phyloP scores from a whole-genome alignment of 2,888 invertebrate species.

The Oxytorus armatus region DNA sequence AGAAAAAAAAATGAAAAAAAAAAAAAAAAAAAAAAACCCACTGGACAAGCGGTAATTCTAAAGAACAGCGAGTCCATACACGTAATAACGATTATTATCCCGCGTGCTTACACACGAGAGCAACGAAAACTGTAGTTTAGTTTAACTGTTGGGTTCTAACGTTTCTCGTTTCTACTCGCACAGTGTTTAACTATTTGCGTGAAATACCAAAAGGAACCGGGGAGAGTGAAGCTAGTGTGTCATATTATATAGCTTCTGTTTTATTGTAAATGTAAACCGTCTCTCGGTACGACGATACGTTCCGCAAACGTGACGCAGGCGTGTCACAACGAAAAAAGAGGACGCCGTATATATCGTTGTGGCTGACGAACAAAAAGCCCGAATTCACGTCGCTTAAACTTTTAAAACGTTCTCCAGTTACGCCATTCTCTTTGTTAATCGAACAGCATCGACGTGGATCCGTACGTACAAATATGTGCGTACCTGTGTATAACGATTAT shows the following conservation, averaged over 20 bases:
- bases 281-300: constrained; percentile 42
- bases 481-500: constrained; percentile 26
- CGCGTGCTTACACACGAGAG: constrained; percentile 3
- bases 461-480: not conserved
- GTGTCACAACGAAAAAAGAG: constrained; percentile 72
- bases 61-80: too few species aligned
- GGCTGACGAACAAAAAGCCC: not conserved
- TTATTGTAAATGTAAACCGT: too few species aligned
- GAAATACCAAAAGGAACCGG: constrained; percentile 27
- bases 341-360: too few species aligned
- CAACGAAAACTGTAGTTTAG: constrained; percentile 54
- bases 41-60: too few species aligned
- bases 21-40: constrained; percentile 23
- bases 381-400: too few species aligned
- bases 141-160: constrained; percentile 24
- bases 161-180: constrained; percentile 13
- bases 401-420: too few species aligned
- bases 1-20: too few species aligned
- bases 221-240: too few species aligned
- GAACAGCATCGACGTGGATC: not conserved
- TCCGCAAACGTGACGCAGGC: constrained; percentile 81
- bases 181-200: constrained; percentile 23
- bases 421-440: not conserved
- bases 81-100: constrained; percentile 52
- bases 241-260: too few species aligned